Percentiles rank a stretch among this genome's conserved stretches.
phyloP scores from a whole-genome alignment of 2,888 invertebrate species.

The Capitulum mitella region DNA sequence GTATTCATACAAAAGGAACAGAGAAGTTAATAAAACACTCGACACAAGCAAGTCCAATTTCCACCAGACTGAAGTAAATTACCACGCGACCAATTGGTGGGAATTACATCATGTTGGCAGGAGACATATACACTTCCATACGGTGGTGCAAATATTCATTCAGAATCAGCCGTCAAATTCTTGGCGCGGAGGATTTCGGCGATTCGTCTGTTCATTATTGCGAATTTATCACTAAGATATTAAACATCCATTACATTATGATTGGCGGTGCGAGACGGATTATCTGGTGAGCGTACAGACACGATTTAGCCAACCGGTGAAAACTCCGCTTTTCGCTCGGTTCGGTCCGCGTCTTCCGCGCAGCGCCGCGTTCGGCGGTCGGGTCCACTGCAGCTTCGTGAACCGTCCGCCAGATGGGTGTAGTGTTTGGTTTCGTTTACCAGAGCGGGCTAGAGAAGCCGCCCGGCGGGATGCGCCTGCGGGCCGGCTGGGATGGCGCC shows the following conservation, averaged over 20 bases:
- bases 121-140: neutral
- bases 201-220: neutral
- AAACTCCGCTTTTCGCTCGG: no score
- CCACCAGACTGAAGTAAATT: neutral
- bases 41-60: neutral
- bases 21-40: constrained; percentile 10
- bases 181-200: neutral
- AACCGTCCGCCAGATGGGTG: neutral
- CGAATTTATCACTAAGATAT: neutral
- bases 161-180: neutral
- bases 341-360: no score
- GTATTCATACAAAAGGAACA: constrained; percentile 21
- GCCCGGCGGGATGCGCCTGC: constrained; percentile 2
- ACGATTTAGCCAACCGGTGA: neutral
- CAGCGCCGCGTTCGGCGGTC: neutral
- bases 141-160: neutral
- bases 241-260: neutral
- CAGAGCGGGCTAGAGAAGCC: constrained; percentile 15
- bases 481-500: neutral
- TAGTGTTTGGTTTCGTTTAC: neutral
- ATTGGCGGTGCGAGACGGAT: neutral
- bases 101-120: neutral
- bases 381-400: neutral
- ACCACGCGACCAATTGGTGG: neutral
- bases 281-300: neutral